Percentiles rank a stretch among this genome's conserved stretches.
These are phyloP conservation scores for Drosophila sordidapex DNA, from an alignment of 2,888 invertebrate genomes.

Conservation along the genomic window DNA sequence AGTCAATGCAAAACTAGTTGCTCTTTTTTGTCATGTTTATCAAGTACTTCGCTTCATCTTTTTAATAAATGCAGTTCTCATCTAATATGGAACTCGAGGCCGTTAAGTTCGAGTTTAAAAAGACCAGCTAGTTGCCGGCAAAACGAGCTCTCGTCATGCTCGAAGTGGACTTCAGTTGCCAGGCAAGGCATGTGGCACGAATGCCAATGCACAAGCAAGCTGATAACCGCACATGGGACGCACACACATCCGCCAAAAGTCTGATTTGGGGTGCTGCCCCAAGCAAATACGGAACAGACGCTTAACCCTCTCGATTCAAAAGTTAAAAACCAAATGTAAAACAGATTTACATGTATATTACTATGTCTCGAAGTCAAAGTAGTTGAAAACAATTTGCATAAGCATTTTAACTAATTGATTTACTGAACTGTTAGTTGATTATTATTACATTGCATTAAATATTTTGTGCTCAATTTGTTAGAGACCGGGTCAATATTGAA, in stretches of 20 bases:
- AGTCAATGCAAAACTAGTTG: conserved; percentile 27
- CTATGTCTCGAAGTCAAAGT: neutral
- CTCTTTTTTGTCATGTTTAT: neutral
- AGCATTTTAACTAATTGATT: conserved; percentile 35
- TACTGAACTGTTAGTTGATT: neutral
- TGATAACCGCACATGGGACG: conserved; percentile 41
- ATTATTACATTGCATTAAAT: neutral
- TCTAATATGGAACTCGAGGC: conserved; percentile 21
- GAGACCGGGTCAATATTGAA: neutral
- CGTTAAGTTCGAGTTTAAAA: conserved; percentile 34
- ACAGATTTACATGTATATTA: conserved; percentile 4
- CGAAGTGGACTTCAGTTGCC: conserved; percentile 28
- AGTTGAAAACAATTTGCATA: conserved; percentile 12
- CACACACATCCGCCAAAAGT: neutral
- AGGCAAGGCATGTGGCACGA: conserved; percentile 50
- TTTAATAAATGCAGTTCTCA: conserved; percentile 1
- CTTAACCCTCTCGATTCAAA: conserved; percentile 19
- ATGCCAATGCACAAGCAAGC: conserved; percentile 55
- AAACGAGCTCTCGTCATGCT: conserved; percentile 18
- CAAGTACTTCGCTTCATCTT: conserved; percentile 3
- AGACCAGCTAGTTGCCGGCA: conserved; percentile 3
- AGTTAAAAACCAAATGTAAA: conserved; percentile 1
- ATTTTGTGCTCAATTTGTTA: neutral
- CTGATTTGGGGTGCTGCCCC: conserved; percentile 18
- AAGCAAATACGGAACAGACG: neutral